phyloP scores from a whole-genome alignment of 2,113 vertebrate species.

The Tragulus kanchil region DNA sequence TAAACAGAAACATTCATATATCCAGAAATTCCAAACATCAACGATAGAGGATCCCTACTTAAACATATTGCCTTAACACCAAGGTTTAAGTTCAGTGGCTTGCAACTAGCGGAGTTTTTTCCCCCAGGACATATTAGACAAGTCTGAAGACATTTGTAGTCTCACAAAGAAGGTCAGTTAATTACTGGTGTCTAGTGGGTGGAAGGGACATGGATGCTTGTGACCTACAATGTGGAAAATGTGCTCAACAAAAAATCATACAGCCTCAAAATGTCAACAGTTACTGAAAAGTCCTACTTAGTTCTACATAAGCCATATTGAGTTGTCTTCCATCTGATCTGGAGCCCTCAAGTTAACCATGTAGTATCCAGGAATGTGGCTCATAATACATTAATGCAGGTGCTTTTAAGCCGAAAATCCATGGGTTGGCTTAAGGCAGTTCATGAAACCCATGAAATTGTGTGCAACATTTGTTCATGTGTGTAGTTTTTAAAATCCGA shows the following conservation, averaged over 20 bases:
- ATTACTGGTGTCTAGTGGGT: not conserved
- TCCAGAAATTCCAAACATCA: not conserved
- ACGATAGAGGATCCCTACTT: not conserved
- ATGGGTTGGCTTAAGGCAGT: conserved; percentile 60
- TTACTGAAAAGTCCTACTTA: conserved; percentile 4
- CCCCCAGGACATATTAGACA: not conserved
- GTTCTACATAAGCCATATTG: not conserved
- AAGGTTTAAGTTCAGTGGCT: not conserved
- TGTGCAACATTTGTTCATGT: conserved; percentile 78
- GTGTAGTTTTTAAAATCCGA: conserved; percentile 24
- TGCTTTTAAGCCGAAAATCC: conserved; percentile 63
- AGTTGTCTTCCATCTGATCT: conserved; percentile 36
- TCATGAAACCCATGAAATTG: conserved; percentile 68
- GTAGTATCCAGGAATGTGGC: conserved; percentile 24
- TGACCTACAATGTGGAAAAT: not conserved
- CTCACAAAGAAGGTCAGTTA: not conserved
- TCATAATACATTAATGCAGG: conserved; percentile 23
- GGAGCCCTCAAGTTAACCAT: not conserved
- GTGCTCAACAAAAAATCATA: not conserved
- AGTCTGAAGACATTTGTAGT: not conserved
- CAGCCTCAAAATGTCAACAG: not conserved
- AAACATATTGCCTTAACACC: not conserved
- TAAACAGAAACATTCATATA: conserved; percentile 6
- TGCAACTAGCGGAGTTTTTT: not conserved
- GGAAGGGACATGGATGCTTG: not conserved